Conservation (phyloP, 2,888 invertebrate species). For the Pyralis farinalis region DNA sequence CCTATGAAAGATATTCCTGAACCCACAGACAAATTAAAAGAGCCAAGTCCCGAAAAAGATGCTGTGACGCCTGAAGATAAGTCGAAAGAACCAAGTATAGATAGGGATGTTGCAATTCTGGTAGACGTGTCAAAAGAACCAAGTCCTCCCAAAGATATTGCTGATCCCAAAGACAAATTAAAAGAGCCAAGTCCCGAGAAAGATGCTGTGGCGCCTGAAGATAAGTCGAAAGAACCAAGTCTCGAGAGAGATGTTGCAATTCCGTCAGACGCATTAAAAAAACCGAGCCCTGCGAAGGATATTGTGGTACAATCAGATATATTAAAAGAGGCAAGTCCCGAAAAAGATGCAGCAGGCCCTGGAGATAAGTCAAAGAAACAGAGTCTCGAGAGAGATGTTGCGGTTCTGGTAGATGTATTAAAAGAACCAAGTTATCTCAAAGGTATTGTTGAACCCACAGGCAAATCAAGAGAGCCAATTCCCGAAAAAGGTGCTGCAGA, state of each 20-base stretch:
- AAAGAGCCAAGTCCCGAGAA: neutral
- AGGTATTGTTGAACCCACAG: neutral
- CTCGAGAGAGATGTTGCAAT: neutral
- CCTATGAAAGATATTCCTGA: neutral
- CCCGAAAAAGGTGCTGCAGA: neutral
- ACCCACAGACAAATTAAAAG: neutral
- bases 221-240: slow-evolving; percentile 1
- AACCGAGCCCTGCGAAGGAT: slow-evolving; percentile 7
- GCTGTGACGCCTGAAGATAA: neutral
- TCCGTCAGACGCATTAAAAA: slow-evolving; percentile 9
- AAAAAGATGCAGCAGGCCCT: neutral
- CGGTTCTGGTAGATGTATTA: neutral
- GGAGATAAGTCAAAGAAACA: too few species aligned
- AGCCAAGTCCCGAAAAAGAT: slow-evolving; percentile 10
- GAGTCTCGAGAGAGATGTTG: neutral
- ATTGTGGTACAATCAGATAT: neutral
- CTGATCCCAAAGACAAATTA: neutral
- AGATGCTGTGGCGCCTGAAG: neutral
- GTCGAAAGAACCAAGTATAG: slow-evolving; percentile 10
- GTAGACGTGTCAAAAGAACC: slow-evolving; percentile 2
- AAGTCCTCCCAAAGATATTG: slow-evolving; percentile 7
- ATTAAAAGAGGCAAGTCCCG: neutral
- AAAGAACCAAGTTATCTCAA: neutral
- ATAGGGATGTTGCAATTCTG: slow-evolving; percentile 13
- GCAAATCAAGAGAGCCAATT: neutral